These are phyloP conservation scores for Pogoniulus pusillus DNA, from an alignment of 2,797 vertebrate genomes.

Conservation along the genomic window DNA sequence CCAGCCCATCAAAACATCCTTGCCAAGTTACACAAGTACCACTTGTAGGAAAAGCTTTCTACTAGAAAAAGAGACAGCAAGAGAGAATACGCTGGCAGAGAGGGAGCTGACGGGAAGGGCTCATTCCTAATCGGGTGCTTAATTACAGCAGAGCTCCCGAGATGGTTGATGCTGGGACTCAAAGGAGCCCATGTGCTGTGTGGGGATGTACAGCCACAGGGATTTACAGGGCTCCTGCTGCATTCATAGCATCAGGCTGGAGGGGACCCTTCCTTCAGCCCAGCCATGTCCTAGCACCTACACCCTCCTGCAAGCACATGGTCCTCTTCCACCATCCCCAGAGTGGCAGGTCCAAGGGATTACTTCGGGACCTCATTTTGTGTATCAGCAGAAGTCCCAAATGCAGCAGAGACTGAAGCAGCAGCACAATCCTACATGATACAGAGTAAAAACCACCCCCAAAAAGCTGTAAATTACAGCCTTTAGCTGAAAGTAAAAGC, in stretches of 20 bases:
- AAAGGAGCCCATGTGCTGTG: accelerated
- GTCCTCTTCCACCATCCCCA: background rate
- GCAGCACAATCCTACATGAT: background rate
- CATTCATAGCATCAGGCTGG: background rate
- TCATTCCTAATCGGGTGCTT: background rate
- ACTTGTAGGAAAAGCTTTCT: slow-evolving; percentile 54
- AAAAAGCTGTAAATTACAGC: background rate
- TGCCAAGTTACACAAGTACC: slow-evolving; percentile 54
- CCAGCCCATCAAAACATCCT: slow-evolving; percentile 37
- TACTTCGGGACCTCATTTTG: accelerated
- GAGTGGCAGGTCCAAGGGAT: accelerated
- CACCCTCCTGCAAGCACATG: accelerated
- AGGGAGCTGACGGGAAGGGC: slow-evolving; percentile 10
- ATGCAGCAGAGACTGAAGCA: background rate
- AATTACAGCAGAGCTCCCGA: background rate
- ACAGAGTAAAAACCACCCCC: background rate
- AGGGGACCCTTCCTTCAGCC: background rate
- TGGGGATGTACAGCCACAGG: accelerated
- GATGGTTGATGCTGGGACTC: accelerated
- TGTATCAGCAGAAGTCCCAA: background rate
- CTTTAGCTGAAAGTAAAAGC: background rate
- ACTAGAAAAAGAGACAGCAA: slow-evolving; percentile 19
- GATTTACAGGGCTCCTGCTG: background rate
- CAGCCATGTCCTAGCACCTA: accelerated
- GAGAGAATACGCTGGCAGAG: slow-evolving; percentile 25